Evolutionary conservation across 2,888 invertebrate species (phyloP).

Genomic region (Labia minor): DNA sequence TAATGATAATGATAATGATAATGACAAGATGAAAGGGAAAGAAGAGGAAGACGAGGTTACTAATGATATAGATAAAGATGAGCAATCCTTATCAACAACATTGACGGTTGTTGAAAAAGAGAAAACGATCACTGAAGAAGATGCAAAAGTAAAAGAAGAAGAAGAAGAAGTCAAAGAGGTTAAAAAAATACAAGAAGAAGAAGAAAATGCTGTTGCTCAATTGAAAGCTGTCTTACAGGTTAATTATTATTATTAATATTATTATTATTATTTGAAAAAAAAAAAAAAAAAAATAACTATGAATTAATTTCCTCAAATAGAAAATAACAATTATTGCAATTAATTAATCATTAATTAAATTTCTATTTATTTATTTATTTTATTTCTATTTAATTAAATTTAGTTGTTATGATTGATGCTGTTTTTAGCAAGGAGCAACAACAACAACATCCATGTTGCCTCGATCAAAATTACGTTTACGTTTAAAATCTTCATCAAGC

Average conservation of each 20-base stretch:
- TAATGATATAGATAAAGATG: background rate
- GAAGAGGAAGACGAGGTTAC: too few species aligned
- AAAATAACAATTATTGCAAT: too few species aligned
- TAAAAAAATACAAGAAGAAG: too few species aligned
- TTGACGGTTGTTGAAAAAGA: background rate
- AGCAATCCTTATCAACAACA: background rate
- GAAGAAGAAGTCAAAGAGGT: background rate
- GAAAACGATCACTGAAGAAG: background rate
- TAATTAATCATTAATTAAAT: too few species aligned
- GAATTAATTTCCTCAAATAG: too few species aligned
- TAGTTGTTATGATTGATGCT: too few species aligned
- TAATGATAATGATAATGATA: too few species aligned
- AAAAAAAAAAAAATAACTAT: too few species aligned
- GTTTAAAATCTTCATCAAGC: background rate
- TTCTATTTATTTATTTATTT: too few species aligned
- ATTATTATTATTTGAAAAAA: background rate
- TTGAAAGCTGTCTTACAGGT: constrained; percentile 6
- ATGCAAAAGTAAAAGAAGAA: background rate
- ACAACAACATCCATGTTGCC: background rate
- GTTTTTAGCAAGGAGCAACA: background rate
- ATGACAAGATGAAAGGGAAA: too few species aligned
- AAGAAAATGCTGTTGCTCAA: background rate
- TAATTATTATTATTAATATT: background rate
- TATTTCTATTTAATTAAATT: too few species aligned
- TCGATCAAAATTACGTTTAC: background rate